These are phyloP conservation scores for Anabacerthia variegaticeps DNA, from an alignment of 2,797 vertebrate genomes.

Conservation along the genomic window DNA sequence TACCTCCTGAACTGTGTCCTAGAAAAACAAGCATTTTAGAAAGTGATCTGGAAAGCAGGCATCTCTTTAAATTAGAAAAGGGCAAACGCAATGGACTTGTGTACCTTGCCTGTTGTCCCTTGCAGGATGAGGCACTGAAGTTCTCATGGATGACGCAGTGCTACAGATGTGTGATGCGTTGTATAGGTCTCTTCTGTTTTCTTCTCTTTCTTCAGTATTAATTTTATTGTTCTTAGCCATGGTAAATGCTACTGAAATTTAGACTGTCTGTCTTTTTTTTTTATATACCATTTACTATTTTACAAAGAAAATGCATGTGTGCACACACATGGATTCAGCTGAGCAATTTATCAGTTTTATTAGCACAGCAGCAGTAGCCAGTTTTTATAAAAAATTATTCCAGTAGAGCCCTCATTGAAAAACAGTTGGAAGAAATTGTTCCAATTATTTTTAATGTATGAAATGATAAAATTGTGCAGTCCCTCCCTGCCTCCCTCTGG, in stretches of 20 bases:
- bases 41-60: not conserved
- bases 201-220: not conserved
- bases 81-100: not conserved
- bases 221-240: not conserved
- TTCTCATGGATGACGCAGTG: not conserved
- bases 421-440: slow-evolving; percentile 15
- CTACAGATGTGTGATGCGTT: not conserved
- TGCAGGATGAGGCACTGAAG: not conserved
- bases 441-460: slow-evolving; percentile 28
- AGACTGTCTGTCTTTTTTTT: not conserved
- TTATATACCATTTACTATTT: not conserved
- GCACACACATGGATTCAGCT: not conserved
- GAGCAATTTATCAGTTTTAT: not conserved
- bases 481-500: not conserved
- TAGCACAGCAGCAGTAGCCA: not conserved
- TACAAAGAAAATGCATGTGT: not conserved
- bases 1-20: not conserved
- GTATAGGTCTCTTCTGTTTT: not conserved
- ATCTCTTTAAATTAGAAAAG: not conserved
- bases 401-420: slow-evolving; percentile 1
- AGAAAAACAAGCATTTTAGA: not conserved
- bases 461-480: slow-evolving; percentile 8
- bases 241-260: not conserved
- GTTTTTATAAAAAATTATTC: slow-evolving; percentile 11
- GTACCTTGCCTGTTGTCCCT: not conserved